phyloP scores from a whole-genome alignment of 1,140 invertebrate genomes.

The Mylabris phalerata region DNA sequence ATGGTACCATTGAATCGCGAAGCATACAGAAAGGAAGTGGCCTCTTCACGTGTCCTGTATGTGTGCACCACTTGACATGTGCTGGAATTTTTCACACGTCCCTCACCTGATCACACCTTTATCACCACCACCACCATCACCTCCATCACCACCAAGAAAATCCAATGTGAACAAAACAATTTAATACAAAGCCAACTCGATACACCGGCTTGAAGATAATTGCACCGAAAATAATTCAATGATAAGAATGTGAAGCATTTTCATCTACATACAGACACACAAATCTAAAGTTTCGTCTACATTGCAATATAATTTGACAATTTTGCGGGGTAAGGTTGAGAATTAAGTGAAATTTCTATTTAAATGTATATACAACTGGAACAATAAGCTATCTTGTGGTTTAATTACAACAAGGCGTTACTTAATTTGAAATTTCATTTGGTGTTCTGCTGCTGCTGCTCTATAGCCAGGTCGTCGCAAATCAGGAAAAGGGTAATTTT shows the following conservation, averaged over 20 bases:
- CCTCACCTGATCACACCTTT: not conserved
- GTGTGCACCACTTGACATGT: slow-evolving; percentile 25
- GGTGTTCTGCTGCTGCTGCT: slow-evolving; percentile 10
- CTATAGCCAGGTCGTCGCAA: slow-evolving; percentile 33
- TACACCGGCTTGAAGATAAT: slow-evolving; percentile 30
- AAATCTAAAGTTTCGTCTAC: slow-evolving; percentile 8
- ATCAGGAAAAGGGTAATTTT: slow-evolving; percentile 40
- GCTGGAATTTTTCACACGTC: slow-evolving; percentile 30
- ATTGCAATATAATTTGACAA: too few relatives aligned
- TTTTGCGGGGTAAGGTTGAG: too few relatives aligned
- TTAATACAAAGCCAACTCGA: slow-evolving; percentile 8
- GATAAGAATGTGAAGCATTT: slow-evolving; percentile 28
- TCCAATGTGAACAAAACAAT: too few relatives aligned
- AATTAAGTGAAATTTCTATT: too few relatives aligned
- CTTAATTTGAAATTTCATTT: slow-evolving; percentile 43
- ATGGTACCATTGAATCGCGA: slow-evolving; percentile 27
- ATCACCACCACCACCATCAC: too few relatives aligned
- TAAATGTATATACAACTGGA: not conserved
- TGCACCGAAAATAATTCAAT: slow-evolving; percentile 33
- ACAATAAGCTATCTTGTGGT: slow-evolving; percentile 38
- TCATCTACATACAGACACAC: not conserved
- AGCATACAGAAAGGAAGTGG: slow-evolving; percentile 21
- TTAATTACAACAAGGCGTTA: slow-evolving; percentile 35
- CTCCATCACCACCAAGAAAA: too few relatives aligned
- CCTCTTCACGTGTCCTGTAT: slow-evolving; percentile 10